Evolutionary conservation across 2,113 vertebrate genomes (phyloP).

Genomic region (Accipiter virgatus): DNA sequence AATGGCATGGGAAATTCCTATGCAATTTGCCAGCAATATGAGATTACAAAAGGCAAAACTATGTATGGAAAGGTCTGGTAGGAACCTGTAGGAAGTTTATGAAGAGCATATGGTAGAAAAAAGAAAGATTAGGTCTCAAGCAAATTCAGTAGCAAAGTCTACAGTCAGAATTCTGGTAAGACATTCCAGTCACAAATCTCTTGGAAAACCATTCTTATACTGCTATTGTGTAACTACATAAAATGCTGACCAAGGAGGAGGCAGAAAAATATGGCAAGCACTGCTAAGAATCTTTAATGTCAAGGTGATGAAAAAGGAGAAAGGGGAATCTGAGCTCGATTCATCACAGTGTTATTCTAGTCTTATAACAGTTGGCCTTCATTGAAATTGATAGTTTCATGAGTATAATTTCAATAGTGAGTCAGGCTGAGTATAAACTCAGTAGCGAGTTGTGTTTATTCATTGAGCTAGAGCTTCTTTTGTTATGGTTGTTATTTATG

Average conservation of each 20-base stretch:
- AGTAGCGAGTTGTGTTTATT: not conserved
- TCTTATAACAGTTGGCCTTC: not conserved
- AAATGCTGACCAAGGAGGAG: not conserved
- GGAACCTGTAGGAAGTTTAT: not conserved
- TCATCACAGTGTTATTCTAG: not conserved
- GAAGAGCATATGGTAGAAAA: not conserved
- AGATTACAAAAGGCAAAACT: not conserved
- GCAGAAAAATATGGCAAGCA: not conserved
- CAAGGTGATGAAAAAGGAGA: not conserved
- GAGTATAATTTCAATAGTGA: not conserved
- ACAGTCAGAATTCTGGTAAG: not conserved
- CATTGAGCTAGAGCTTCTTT: not conserved
- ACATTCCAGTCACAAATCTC: not conserved
- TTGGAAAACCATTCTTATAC: not conserved
- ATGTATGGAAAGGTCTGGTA: not conserved
- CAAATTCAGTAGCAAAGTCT: not conserved
- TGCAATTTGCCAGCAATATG: not conserved
- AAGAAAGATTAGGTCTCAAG: not conserved
- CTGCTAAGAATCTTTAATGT: not conserved
- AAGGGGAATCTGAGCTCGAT: not conserved
- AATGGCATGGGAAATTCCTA: not conserved
- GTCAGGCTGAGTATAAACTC: not conserved
- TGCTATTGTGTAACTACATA: not conserved
- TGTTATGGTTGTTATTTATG: not conserved
- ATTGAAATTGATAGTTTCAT: not conserved